phyloP scores from a whole-genome alignment of 2,797 vertebrate species.

The Mallotus villosus region DNA sequence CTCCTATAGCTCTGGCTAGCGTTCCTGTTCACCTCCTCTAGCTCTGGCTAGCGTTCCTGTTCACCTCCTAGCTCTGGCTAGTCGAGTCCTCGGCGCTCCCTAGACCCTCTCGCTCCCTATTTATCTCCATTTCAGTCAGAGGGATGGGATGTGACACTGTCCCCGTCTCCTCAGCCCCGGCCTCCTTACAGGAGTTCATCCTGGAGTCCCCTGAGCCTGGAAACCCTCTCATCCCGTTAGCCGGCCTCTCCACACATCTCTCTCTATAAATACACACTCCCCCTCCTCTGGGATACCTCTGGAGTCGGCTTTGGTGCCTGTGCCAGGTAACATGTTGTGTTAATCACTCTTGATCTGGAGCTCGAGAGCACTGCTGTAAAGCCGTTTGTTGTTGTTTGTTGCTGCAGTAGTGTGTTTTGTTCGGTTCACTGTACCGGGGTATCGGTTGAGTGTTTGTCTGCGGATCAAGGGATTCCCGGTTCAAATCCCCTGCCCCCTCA shows the following conservation, averaged over 20 bases:
- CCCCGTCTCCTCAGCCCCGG: constrained; percentile 41
- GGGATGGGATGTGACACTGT: constrained; percentile 37
- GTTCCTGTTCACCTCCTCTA: too few relatives aligned
- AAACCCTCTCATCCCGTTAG: not conserved
- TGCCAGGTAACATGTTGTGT: constrained; percentile 19
- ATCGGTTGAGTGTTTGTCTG: too few relatives aligned
- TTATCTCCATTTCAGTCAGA: constrained; percentile 46
- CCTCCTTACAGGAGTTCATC: constrained; percentile 45
- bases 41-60: not conserved
- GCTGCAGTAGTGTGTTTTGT: too few relatives aligned
- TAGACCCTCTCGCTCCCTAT: constrained; percentile 14
- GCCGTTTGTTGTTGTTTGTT: too few relatives aligned
- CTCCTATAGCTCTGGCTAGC: not conserved
- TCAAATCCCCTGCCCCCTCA: too few relatives aligned
- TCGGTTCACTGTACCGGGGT: too few relatives aligned
- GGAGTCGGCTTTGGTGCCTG: constrained; percentile 32
- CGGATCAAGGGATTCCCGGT: too few relatives aligned
- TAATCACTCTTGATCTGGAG: constrained; percentile 4
- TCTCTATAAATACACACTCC: constrained; percentile 15
- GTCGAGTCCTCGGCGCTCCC: not conserved
- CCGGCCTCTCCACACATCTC: not conserved
- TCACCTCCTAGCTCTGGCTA: not conserved
- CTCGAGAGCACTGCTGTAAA: too few relatives aligned
- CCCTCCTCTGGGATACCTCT: constrained; percentile 9
- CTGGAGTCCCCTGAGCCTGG: constrained; percentile 12